phyloP scores from a whole-genome alignment of 2,888 invertebrate species.

The Pollenia angustigena region DNA sequence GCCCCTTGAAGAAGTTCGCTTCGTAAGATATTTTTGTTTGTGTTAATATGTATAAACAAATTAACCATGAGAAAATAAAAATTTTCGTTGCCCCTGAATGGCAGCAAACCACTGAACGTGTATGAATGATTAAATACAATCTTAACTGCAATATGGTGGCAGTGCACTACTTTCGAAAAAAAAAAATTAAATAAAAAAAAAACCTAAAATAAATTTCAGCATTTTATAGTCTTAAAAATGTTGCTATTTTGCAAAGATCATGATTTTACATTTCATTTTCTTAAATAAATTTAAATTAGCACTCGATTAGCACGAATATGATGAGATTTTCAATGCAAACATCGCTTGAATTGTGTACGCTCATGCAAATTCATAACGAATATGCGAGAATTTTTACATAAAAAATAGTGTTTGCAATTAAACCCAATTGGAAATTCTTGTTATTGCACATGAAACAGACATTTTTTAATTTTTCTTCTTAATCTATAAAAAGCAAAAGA shows the following conservation, averaged over 20 bases:
- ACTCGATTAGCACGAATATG: slow-evolving; percentile 67
- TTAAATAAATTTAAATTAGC: slow-evolving; percentile 60
- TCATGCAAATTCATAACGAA: background rate
- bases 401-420: too few species aligned
- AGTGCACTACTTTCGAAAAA: slow-evolving; percentile 52
- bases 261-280: slow-evolving; percentile 36
- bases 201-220: slow-evolving; percentile 45
- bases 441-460: too few species aligned
- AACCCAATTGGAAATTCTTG: too few species aligned
- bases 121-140: slow-evolving; percentile 35
- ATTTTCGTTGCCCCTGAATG: slow-evolving; percentile 46
- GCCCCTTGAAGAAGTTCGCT: slow-evolving; percentile 26
- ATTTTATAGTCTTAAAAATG: slow-evolving; percentile 31
- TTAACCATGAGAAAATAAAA: slow-evolving; percentile 57
- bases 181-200: slow-evolving; percentile 11
- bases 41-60: slow-evolving; percentile 66
- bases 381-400: background rate
- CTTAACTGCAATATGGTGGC: background rate
- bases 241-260: slow-evolving; percentile 46
- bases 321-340: slow-evolving; percentile 22
- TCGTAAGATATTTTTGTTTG: background rate
- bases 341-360: slow-evolving; percentile 6
- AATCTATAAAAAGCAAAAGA: too few species aligned
- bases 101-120: slow-evolving; percentile 29
- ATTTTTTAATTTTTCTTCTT: too few species aligned